Evolutionary conservation across 1,140 invertebrate species (phyloP).

Genomic region (Laodelphax striatellus): DNA sequence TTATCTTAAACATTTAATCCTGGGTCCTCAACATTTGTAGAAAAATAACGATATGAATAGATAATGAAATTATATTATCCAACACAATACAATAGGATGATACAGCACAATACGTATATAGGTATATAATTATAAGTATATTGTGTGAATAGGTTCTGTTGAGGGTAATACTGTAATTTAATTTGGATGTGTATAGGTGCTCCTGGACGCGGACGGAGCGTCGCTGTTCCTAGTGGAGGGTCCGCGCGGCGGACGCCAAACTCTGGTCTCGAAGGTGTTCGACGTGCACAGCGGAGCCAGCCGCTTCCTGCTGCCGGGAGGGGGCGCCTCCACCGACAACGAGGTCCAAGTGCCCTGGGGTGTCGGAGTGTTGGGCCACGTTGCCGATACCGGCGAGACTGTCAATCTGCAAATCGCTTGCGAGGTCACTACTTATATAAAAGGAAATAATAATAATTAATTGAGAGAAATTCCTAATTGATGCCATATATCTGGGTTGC

Average conservation of each 20-base stretch:
- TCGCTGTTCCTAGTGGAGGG: constrained; percentile 37
- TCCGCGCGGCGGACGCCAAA: constrained; percentile 29
- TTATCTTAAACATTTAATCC: no score
- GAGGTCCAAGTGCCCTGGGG: constrained; percentile 39
- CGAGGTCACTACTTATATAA: constrained; percentile 27
- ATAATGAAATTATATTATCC: no score
- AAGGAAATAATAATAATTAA: no score
- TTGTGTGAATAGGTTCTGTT: no score
- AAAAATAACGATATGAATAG: no score
- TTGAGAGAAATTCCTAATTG: no score
- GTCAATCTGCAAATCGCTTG: constrained; percentile 36
- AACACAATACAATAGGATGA: no score
- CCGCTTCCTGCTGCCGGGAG: constrained; percentile 25
- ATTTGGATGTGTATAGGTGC: constrained; percentile 17
- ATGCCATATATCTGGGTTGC: no score
- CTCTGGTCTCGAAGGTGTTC: constrained; percentile 35
- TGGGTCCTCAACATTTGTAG: no score
- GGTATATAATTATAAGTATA: no score
- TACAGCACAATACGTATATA: no score
- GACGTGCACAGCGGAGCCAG: constrained; percentile 31
- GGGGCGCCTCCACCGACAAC: constrained; percentile 24
- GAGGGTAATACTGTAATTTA: no score
- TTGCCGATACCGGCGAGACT: constrained; percentile 43
- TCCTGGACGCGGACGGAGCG: constrained; percentile 35
- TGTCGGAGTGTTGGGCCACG: constrained; percentile 47